phyloP scores from a whole-genome alignment of 2,113 vertebrate species.

The Lampris megalopsis region DNA sequence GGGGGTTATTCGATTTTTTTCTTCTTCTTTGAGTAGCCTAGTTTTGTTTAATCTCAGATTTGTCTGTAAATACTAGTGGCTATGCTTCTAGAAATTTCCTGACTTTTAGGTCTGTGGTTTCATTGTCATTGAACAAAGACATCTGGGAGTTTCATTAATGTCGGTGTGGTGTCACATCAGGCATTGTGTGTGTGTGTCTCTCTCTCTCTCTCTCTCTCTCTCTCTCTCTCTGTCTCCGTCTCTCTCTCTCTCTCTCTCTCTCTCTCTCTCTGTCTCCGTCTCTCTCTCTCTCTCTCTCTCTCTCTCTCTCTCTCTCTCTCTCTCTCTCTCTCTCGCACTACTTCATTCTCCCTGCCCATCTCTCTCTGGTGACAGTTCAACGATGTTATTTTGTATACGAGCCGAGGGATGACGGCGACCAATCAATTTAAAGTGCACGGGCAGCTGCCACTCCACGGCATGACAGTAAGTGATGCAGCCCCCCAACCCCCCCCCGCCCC shows the following conservation, averaged over 20 bases:
- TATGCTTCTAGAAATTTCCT: no score
- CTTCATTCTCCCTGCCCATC: background rate
- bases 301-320: constrained; percentile 48
- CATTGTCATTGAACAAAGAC: background rate
- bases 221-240: constrained; percentile 29
- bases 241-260: constrained; percentile 41
- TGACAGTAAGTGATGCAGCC: constrained; percentile 88
- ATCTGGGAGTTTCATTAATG: no score
- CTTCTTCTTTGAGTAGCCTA: no score
- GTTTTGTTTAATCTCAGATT: no score
- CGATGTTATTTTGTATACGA: constrained; percentile 93
- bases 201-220: no score
- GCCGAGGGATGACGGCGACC: constrained; percentile 91
- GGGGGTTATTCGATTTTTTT: no score
- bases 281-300: constrained; percentile 14
- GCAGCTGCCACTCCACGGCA: constrained; percentile 91
- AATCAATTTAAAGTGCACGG: constrained; percentile 98
- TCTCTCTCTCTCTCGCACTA: background rate
- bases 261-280: background rate
- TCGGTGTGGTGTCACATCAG: no score
- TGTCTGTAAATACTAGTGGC: no score
- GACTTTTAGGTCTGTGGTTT: background rate
- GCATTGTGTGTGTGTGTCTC: no score
- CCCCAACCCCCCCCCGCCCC: constrained; percentile 43
- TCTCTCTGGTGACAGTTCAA: constrained; percentile 86